These are phyloP conservation scores for Heliconius hortense DNA, from an alignment of 2,888 invertebrate genomes.

Conservation along the genomic window DNA sequence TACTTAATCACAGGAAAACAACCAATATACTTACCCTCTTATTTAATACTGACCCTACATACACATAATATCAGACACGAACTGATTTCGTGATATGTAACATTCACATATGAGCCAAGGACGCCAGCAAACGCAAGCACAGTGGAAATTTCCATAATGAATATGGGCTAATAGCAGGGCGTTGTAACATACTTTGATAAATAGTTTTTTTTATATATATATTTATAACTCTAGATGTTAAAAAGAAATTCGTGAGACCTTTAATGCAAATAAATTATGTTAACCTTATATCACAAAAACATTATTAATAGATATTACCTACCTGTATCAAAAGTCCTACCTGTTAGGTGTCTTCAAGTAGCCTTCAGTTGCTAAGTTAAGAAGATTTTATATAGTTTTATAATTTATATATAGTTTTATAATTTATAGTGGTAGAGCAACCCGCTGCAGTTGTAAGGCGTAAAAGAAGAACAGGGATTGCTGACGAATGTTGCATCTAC, in stretches of 20 bases:
- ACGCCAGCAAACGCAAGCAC: constrained; percentile 15
- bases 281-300: not conserved
- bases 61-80: constrained; percentile 45
- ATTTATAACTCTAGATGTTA: not conserved
- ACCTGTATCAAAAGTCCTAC: not conserved
- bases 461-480: constrained; percentile 69
- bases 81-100: constrained; percentile 45
- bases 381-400: not conserved
- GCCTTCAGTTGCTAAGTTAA: not conserved
- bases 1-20: constrained; percentile 49
- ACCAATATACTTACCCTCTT: constrained; percentile 46
- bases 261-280: not conserved
- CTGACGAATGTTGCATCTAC: constrained; percentile 71
- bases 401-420: constrained; percentile 47
- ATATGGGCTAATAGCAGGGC: constrained; percentile 26
- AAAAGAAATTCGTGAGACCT: not conserved
- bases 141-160: constrained; percentile 31
- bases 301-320: not conserved
- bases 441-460: constrained; percentile 60
- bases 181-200: constrained; percentile 29
- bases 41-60: constrained; percentile 48
- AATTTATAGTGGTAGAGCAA: constrained; percentile 68
- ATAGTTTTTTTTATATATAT: constrained; percentile 15
- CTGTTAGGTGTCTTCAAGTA: not conserved
- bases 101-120: constrained; percentile 34